phyloP scores from a whole-genome alignment of 2,797 vertebrate genomes.

The Crossoptilon crossoptilon region DNA sequence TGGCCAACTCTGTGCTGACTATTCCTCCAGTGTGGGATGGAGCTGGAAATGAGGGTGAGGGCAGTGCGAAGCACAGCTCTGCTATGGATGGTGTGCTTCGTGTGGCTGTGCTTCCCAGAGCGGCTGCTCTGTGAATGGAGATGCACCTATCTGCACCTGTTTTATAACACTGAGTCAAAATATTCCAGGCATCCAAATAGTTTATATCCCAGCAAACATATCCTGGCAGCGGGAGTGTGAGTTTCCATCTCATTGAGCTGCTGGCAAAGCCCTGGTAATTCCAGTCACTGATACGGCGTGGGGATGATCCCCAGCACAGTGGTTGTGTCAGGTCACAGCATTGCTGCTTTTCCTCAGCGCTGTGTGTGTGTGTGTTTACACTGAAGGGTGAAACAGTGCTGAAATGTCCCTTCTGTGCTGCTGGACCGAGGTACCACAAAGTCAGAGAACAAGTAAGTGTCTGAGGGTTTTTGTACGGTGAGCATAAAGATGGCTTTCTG shows the following conservation, averaged over 20 bases:
- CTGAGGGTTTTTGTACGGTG: background rate
- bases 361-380: background rate
- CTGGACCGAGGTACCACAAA: background rate
- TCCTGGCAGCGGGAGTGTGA: slow-evolving; percentile 32
- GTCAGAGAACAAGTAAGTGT: background rate
- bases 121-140: background rate
- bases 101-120: background rate
- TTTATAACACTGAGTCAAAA: slow-evolving; percentile 54
- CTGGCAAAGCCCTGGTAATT: slow-evolving; percentile 70
- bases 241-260: slow-evolving; percentile 68
- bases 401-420: slow-evolving; percentile 15
- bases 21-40: background rate
- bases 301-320: background rate
- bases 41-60: background rate
- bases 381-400: slow-evolving; percentile 17
- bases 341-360: slow-evolving; percentile 44
- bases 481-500: background rate
- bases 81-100: rapidly evolving
- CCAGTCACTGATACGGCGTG: slow-evolving; percentile 45
- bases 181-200: slow-evolving; percentile 36
- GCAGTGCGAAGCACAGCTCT: background rate
- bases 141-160: slow-evolving; percentile 52
- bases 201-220: slow-evolving; percentile 38
- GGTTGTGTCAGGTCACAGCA: slow-evolving; percentile 54
- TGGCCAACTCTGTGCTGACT: background rate